Conservation (phyloP, 1,140 invertebrate genomes). For the Pseudobourletiella spinata region DNA sequence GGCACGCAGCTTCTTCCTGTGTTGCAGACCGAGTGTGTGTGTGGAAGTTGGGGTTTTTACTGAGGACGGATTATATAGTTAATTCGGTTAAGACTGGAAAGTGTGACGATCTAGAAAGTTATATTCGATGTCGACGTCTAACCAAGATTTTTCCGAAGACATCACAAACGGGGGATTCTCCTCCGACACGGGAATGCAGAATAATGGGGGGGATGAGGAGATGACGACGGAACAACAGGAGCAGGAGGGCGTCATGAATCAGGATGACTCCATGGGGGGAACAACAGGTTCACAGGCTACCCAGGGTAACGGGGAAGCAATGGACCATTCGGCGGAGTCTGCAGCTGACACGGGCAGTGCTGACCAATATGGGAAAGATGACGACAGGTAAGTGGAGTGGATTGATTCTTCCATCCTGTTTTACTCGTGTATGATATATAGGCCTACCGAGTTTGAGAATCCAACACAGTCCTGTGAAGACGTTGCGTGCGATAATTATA, state of each 20-base stretch:
- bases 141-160: constrained; percentile 36
- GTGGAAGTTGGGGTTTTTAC: background rate
- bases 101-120: background rate
- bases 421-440: too few relatives aligned
- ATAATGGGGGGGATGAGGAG: constrained; percentile 24
- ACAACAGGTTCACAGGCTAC: background rate
- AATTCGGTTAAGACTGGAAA: background rate
- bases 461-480: too few relatives aligned
- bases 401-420: background rate
- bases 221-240: constrained; percentile 9
- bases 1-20: background rate
- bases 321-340: constrained; percentile 24
- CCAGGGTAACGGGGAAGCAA: constrained; percentile 19
- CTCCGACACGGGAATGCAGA: constrained; percentile 15
- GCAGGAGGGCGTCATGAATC: constrained; percentile 17
- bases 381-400: constrained; percentile 24
- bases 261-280: constrained; percentile 32
- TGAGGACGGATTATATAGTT: background rate
- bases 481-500: too few relatives aligned
- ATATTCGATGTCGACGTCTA: constrained; percentile 18
- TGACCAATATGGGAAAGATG: constrained; percentile 33
- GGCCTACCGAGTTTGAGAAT: too few relatives aligned
- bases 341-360: constrained; percentile 23
- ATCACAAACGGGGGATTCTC: constrained; percentile 30
- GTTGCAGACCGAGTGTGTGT: background rate